Percentiles rank a stretch among this genome's conserved stretches.
These are phyloP conservation scores for Aplodontia rufa DNA, from an alignment of 2,113 vertebrate species.

Conservation along the genomic window DNA sequence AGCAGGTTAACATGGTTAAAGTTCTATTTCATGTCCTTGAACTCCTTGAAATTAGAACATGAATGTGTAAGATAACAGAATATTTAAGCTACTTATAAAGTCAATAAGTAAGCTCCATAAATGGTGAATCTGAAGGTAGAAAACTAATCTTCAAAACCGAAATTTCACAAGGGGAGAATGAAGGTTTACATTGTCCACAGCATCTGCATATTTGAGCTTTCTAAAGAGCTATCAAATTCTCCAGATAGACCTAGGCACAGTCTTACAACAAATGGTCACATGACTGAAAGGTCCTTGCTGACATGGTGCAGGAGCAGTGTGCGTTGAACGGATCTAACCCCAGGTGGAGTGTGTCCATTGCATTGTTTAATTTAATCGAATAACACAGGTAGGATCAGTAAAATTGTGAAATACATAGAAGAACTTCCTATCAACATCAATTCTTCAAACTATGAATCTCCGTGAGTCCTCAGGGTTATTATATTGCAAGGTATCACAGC, in stretches of 20 bases:
- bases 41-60: background rate
- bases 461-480: background rate
- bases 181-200: background rate
- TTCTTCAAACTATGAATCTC: background rate
- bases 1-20: background rate
- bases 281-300: accelerated
- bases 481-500: accelerated
- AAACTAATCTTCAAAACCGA: background rate
- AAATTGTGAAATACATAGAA: background rate
- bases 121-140: background rate
- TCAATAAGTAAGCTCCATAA: background rate
- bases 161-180: background rate
- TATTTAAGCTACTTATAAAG: constrained; percentile 42
- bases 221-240: background rate
- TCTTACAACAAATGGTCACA: background rate
- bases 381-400: background rate
- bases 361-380: background rate
- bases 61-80: constrained; percentile 16
- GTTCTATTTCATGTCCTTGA: background rate
- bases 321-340: background rate
- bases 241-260: background rate
- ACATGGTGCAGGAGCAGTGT: background rate
- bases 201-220: background rate
- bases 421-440: background rate
- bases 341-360: background rate